Percentiles rank a stretch among this genome's conserved stretches.
Conservation (phyloP, 2,113 vertebrate genomes). For the Trematocara stigmaticum region DNA sequence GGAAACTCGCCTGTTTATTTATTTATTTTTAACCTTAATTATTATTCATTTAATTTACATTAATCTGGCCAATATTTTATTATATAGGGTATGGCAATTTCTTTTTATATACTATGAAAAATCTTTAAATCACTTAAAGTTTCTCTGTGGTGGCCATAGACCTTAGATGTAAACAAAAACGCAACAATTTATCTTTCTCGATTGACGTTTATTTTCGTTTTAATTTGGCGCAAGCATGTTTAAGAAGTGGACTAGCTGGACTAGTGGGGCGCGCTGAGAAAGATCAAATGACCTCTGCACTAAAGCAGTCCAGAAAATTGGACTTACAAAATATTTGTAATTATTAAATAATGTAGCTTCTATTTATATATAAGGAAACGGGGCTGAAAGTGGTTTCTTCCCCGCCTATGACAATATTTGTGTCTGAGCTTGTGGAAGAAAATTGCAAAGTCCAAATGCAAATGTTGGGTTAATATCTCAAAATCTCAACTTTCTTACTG, state of each 20-base stretch:
- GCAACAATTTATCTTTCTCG: rapidly evolving
- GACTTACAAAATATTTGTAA: background rate
- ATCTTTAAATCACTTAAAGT: background rate
- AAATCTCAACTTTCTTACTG: background rate
- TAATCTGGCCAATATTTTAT: background rate
- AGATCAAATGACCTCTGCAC: background rate
- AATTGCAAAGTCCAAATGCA: background rate
- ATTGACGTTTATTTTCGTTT: background rate
- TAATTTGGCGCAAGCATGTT: background rate
- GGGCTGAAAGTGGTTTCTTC: background rate
- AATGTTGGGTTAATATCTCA: background rate
- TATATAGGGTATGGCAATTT: background rate
- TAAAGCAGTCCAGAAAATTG: background rate
- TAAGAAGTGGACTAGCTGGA: background rate
- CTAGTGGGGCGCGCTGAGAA: background rate
- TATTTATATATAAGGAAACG: background rate
- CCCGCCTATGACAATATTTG: background rate
- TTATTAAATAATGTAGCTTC: background rate
- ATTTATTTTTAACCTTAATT: background rate
- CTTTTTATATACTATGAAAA: background rate
- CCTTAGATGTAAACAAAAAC: background rate
- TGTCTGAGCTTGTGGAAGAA: background rate
- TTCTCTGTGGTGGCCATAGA: rapidly evolving
- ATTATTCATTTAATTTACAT: background rate
- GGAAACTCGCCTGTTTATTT: background rate